Conservation (phyloP, 2,888 invertebrate genomes). For the Pheosia tremula region DNA sequence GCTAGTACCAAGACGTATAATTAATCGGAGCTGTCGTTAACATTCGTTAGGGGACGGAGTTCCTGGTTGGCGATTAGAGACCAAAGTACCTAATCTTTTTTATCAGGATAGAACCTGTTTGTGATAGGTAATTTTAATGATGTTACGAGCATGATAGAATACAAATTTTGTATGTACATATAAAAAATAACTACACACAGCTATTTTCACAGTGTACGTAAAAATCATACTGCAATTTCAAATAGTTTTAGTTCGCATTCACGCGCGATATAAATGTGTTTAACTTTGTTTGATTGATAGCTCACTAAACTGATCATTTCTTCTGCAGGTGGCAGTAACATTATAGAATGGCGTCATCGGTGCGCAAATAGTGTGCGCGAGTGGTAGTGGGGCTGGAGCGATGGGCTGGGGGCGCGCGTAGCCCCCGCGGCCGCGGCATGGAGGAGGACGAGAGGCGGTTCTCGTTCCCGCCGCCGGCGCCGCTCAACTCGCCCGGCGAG, state of each 20-base stretch:
- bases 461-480: constrained; percentile 82
- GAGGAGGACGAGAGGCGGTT: constrained; percentile 82
- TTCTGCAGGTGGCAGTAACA: constrained; percentile 72
- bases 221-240: constrained; percentile 15
- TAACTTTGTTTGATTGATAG: constrained; percentile 21
- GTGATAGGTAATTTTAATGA: no score
- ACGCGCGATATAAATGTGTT: constrained; percentile 26
- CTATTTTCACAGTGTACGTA: neutral
- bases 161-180: no score
- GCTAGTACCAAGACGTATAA: neutral
- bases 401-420: constrained; percentile 70
- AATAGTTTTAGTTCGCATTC: constrained; percentile 25
- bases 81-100: neutral
- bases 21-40: constrained; percentile 1
- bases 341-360: constrained; percentile 66
- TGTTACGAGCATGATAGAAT: no score
- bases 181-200: neutral
- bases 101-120: neutral
- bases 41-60: neutral
- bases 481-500: constrained; percentile 81
- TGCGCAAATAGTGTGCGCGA: constrained; percentile 67
- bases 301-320: constrained; percentile 30
- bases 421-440: constrained; percentile 68
- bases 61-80: neutral
- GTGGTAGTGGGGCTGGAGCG: constrained; percentile 52